Percentiles rank a stretch among this genome's conserved stretches.
These are phyloP conservation scores for Gasteruption jaculator DNA, from an alignment of 2,888 invertebrate genomes.

Conservation along the genomic window DNA sequence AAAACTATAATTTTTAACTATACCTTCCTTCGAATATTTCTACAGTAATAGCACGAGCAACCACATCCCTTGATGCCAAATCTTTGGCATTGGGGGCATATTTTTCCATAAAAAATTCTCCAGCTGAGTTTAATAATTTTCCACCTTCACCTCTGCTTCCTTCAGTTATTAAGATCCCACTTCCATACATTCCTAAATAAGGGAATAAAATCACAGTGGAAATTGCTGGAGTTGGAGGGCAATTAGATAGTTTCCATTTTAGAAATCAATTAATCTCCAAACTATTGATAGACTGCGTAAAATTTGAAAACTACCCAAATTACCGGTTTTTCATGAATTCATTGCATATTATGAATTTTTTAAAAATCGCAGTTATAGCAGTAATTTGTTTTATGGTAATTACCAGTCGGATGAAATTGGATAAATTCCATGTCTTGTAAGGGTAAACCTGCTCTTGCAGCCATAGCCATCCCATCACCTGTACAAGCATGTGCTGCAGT, in stretches of 20 bases:
- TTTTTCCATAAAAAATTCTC: conserved; percentile 96
- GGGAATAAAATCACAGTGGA: too few relatives aligned
- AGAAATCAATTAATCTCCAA: too few relatives aligned
- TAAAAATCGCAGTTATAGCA: not conserved
- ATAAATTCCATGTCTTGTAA: conserved; percentile 98
- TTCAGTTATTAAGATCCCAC: conserved; percentile 96
- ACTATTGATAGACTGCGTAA: too few relatives aligned
- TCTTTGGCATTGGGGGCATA: conserved; percentile 98
- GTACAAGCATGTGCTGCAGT: conserved; percentile 98
- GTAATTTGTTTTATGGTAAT: conserved; percentile 7
- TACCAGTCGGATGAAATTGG: conserved; percentile 97
- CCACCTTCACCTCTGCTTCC: conserved; percentile 96
- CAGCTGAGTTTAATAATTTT: conserved; percentile 88
- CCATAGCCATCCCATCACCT: conserved; percentile 94
- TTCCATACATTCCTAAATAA: conserved; percentile 88
- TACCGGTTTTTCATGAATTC: not conserved
- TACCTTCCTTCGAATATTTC: conserved; percentile 87
- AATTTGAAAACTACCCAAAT: too few relatives aligned
- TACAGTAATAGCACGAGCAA: conserved; percentile 92
- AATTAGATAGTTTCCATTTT: too few relatives aligned
- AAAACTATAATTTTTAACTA: conserved; percentile 3
- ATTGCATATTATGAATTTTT: not conserved
- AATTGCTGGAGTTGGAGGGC: too few relatives aligned
- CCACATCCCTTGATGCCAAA: conserved; percentile 94
- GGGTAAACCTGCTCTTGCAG: conserved; percentile 85